Base-by-base conservation (phyloP, 1,140 invertebrate species). In the Muscidifurax raptorellus region DNA sequence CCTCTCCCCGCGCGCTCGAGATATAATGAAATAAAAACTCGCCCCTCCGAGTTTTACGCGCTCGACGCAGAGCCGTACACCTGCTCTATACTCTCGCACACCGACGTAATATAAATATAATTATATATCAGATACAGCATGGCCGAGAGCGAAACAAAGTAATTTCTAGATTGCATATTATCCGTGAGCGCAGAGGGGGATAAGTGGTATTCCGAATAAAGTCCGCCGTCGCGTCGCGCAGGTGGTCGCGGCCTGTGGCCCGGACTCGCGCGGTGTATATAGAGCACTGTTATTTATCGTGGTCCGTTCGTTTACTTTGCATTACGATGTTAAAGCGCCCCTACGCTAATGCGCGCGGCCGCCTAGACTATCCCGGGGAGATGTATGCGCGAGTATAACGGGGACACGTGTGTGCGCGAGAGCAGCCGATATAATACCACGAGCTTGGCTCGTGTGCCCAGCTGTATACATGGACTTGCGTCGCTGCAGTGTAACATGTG, bases 81-180 rank as follows among this genome's bases (percentile, higher is more conserved):
- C 22, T 77, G 44, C 15, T 28, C 15, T n/a, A n/a, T n/a, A n/a
- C n/a, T 76, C 27, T 25, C 22, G n/a, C 36, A 15, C 13, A 69
- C 30, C 3, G n/a, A 64, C 6, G 36, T 13, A 25, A 4, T 13
- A 15, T 25, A 28, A 69, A 67, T 2, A 6, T 27, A 64, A 0
- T 40, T 69, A 67, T 10, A 69, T 13, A 27, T n/a, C 4, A n/a
- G 18, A 15, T 44, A 47, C 13, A 25, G 18, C 25, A 66, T 25
- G 22, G 28, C 1, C 30, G 47, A 36, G 47, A 36, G 32, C 22
- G 36, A 80, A 72, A n/a, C 15, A 18, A 81, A 72, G 67, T 30
- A 82, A 82, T 82, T 76, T 76, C 30, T 76, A 75, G 32, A 82
- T 76, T 76, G 72, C 72, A 25, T 67, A 82, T 82, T 82, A 82